These are phyloP conservation scores for Epiblema foenella DNA, from an alignment of 2,888 invertebrate species.

Conservation along the genomic window DNA sequence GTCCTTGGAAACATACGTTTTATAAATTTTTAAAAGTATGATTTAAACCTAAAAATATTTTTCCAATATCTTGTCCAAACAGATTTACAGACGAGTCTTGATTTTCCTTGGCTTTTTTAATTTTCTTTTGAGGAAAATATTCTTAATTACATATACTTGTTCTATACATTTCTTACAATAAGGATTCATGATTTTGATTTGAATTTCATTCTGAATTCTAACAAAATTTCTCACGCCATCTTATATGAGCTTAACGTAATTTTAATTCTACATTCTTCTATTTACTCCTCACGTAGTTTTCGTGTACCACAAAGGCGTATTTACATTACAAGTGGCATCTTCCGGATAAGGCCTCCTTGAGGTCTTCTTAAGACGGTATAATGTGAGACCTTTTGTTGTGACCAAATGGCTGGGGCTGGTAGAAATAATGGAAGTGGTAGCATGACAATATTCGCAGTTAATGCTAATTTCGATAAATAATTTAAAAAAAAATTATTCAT, in stretches of 20 bases:
- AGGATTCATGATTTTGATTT: not conserved
- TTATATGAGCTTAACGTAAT: constrained; percentile 24
- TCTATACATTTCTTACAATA: too few relatives aligned
- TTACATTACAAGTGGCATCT: constrained; percentile 82
- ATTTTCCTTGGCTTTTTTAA: too few relatives aligned
- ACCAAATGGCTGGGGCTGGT: constrained; percentile 52
- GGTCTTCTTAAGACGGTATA: constrained; percentile 71
- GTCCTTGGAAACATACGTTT: too few relatives aligned
- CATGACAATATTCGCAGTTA: not conserved
- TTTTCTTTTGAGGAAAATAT: too few relatives aligned
- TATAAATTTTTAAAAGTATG: too few relatives aligned
- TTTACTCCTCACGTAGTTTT: constrained; percentile 40
- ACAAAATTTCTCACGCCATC: constrained; percentile 15
- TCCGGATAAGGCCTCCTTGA: constrained; percentile 77
- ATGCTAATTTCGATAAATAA: not conserved
- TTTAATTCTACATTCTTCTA: constrained; percentile 42
- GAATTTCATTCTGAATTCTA: not conserved
- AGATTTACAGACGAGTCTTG: too few relatives aligned
- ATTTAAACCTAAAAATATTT: too few relatives aligned
- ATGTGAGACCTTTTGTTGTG: constrained; percentile 79
- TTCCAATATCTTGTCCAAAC: too few relatives aligned
- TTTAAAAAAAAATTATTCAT: not conserved
- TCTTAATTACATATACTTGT: too few relatives aligned
- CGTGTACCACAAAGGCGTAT: constrained; percentile 69
- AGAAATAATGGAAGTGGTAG: constrained; percentile 35